Conservation (phyloP, 2,113 vertebrate genomes). For the Peromyscus maniculatus region DNA sequence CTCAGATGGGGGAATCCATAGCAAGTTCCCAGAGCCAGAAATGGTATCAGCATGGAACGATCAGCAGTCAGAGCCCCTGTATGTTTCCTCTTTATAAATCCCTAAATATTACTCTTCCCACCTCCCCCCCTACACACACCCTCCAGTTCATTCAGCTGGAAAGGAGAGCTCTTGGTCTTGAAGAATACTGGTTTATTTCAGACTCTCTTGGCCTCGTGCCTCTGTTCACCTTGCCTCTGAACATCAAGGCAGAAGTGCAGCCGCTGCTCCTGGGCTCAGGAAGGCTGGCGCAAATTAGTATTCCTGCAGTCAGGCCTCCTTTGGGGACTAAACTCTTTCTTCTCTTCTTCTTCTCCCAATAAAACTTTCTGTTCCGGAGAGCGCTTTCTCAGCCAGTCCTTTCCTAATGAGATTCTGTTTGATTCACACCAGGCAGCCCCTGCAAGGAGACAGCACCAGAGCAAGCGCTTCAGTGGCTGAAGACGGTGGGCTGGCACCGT, state of each 20-base stretch:
- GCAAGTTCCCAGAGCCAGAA: not conserved
- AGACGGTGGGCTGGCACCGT: conserved; percentile 9
- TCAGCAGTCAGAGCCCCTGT: not conserved
- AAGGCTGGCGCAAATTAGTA: conserved; percentile 62
- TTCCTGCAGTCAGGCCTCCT: conserved; percentile 60
- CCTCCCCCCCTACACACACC: no score
- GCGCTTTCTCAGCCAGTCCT: conserved; percentile 53
- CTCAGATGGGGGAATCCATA: not conserved
- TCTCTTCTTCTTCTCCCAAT: conserved; percentile 19
- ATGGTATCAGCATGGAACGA: conserved; percentile 26
- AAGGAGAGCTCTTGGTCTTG: not conserved
- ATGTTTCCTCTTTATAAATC: conserved; percentile 26
- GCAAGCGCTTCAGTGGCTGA: conserved; percentile 49
- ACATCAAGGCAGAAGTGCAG: conserved; percentile 31
- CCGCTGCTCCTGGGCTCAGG: not conserved
- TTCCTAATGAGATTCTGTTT: conserved; percentile 76
- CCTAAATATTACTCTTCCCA: not conserved
- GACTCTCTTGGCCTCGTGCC: not conserved
- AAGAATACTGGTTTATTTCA: conserved; percentile 40
- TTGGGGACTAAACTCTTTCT: conserved; percentile 56
- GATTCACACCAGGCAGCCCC: conserved; percentile 63
- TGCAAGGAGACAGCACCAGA: conserved; percentile 29
- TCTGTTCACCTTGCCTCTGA: conserved; percentile 17
- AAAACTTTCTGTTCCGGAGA: conserved; percentile 60
- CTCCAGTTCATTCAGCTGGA: not conserved